These are phyloP conservation scores for Bubalus kerabau DNA, from an alignment of 2,113 vertebrate species.

Conservation along the genomic window DNA sequence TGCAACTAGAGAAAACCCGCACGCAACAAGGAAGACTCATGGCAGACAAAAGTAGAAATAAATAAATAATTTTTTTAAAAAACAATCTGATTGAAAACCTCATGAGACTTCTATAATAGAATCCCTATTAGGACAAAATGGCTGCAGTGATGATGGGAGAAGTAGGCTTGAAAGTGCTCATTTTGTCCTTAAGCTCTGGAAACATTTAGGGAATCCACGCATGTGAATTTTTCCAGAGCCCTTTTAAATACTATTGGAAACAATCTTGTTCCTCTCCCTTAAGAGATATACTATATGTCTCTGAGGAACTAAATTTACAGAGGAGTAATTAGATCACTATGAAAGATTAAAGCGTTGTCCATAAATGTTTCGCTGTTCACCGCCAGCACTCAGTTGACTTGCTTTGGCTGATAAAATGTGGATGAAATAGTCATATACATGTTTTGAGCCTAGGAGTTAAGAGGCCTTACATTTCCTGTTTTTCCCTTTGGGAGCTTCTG, in stretches of 20 bases:
- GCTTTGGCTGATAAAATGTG: background rate
- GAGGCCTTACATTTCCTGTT: background rate
- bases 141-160: background rate
- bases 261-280: background rate
- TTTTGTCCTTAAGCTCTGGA: background rate
- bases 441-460: background rate
- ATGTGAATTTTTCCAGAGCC: background rate
- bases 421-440: background rate
- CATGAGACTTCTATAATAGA: background rate
- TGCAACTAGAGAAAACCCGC: background rate
- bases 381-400: background rate
- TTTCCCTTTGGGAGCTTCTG: background rate
- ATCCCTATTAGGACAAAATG: background rate
- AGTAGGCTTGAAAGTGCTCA: background rate
- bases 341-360: background rate
- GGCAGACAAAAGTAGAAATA: background rate
- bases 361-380: background rate
- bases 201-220: background rate
- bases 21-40: background rate
- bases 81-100: background rate
- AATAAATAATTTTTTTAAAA: background rate
- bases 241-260: background rate
- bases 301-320: background rate
- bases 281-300: background rate
- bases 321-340: background rate